A percentile compares a stretch with the other conserved stretches of the same genome.
Evolutionary conservation across 2,113 vertebrate species (phyloP).

Genomic region (Ophiodon elongatus): DNA sequence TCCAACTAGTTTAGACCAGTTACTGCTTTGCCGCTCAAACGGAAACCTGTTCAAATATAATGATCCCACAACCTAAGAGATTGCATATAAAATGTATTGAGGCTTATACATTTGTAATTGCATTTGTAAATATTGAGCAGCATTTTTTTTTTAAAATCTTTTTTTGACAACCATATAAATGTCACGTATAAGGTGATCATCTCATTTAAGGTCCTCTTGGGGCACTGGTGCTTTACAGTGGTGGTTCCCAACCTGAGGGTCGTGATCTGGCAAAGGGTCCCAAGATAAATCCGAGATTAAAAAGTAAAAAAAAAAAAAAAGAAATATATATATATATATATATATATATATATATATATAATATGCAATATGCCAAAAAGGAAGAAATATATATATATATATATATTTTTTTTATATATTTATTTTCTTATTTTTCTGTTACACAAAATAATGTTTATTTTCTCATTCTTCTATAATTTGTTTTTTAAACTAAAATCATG

Average conservation of each 20-base stretch:
- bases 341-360: too few species aligned
- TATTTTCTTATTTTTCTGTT: too few species aligned
- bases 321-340: not conserved
- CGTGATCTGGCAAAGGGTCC: not conserved
- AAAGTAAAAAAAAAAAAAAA: not conserved
- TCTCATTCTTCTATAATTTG: not conserved
- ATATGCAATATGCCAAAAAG: too few species aligned
- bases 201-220: not conserved
- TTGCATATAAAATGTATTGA: not conserved
- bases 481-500: not conserved
- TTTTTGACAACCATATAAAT: not conserved
- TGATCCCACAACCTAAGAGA: not conserved
- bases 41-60: slow-evolving; percentile 37
- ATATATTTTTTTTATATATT: too few species aligned
- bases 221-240: not conserved
- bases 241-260: not conserved
- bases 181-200: not conserved
- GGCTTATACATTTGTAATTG: not conserved
- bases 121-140: not conserved
- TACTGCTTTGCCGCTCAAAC: slow-evolving; percentile 40
- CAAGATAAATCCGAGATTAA: not conserved
- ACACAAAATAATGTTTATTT: not conserved
- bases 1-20: slow-evolving; percentile 36
- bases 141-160: too few species aligned
- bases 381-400: too few species aligned